phyloP scores from a whole-genome alignment of 2,797 vertebrate genomes.

The Pipistrellus pipistrellus region DNA sequence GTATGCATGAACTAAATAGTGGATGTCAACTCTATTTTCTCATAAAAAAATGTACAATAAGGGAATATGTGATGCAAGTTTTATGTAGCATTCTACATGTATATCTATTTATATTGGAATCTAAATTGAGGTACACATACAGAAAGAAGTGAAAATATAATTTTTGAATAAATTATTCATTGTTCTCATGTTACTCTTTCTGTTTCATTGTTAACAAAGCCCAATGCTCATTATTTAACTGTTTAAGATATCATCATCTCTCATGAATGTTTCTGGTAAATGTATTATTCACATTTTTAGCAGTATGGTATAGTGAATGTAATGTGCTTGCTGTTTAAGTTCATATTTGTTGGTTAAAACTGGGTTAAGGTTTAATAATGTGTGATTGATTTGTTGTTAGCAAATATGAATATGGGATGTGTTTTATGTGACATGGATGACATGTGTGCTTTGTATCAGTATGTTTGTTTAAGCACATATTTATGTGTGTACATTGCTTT shows the following conservation, averaged over 20 bases:
- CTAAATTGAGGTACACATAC: neutral
- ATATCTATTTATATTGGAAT: neutral
- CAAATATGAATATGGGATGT: no score
- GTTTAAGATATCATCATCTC: neutral
- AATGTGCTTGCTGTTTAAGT: neutral
- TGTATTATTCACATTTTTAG: neutral
- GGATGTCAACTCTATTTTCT: neutral
- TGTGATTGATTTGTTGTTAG: no score
- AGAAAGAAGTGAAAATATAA: neutral
- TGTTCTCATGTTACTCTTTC: neutral
- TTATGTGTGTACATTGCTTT: no score
- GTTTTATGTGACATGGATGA: no score
- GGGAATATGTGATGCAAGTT: accelerated
- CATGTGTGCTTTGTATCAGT: no score
- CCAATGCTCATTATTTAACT: neutral
- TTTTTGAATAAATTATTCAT: neutral
- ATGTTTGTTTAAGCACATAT: no score
- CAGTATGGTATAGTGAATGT: neutral
- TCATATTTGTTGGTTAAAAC: neutral
- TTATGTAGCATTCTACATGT: neutral
- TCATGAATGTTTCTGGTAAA: no score
- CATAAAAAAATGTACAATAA: neutral
- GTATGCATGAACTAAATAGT: neutral
- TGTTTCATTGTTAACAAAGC: neutral
- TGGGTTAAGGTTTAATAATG: neutral